Conservation (phyloP, 2,113 vertebrate species). For the Lanius collurio region DNA sequence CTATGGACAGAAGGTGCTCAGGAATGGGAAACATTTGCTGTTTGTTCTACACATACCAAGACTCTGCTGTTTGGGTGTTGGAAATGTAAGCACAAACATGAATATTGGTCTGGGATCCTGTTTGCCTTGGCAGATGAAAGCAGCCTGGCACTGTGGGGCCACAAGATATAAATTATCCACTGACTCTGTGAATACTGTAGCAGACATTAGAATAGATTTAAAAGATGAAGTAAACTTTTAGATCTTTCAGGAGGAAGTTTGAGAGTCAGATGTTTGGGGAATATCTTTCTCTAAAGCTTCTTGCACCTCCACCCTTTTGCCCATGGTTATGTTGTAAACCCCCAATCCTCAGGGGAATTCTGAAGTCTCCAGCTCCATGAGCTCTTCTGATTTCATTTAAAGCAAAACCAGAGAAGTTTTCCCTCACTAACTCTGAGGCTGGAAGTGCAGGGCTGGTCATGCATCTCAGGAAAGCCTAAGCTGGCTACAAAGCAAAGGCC, state of each 20-base stretch:
- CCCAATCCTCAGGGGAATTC: not conserved
- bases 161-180: not conserved
- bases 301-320: not conserved
- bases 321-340: fast-evolving
- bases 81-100: not conserved
- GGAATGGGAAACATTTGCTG: not conserved
- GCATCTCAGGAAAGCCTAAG: not conserved
- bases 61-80: not conserved
- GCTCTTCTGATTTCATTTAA: not conserved
- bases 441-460: not conserved
- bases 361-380: not conserved
- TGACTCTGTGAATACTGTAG: not conserved
- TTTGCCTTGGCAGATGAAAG: not conserved
- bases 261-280: not conserved
- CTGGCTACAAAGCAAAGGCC: not conserved
- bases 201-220: not conserved
- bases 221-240: not conserved
- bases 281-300: not conserved
- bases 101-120: not conserved
- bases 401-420: not conserved
- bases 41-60: not conserved
- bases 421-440: not conserved
- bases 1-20: not conserved
- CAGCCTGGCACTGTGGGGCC: not conserved
- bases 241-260: not conserved